Conservation (phyloP, 2,113 vertebrate species). For the Chamaea fasciata region DNA sequence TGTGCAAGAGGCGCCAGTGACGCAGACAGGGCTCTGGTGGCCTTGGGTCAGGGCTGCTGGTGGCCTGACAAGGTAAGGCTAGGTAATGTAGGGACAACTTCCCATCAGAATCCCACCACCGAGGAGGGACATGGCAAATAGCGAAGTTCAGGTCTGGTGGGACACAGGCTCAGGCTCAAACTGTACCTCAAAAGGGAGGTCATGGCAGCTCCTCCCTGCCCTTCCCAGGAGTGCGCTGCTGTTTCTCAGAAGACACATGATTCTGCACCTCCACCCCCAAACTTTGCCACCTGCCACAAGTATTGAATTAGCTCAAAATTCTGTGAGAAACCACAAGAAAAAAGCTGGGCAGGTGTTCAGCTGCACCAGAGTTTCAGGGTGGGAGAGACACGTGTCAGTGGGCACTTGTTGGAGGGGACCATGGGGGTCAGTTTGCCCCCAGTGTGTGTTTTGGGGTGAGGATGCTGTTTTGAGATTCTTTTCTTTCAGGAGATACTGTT, state of each 20-base stretch:
- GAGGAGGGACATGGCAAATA: background rate
- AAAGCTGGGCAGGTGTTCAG: background rate
- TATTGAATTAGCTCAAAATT: background rate
- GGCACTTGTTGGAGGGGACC: background rate
- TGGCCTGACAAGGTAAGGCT: background rate
- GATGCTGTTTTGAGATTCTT: background rate
- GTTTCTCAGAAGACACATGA: background rate
- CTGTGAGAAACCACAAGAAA: background rate
- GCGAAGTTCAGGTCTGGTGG: background rate
- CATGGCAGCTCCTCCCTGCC: background rate
- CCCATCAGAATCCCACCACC: background rate
- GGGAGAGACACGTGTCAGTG: background rate
- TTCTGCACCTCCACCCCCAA: background rate
- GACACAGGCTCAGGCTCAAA: background rate
- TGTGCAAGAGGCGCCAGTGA: background rate
- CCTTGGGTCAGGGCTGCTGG: slow-evolving; percentile 13
- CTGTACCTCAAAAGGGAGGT: background rate
- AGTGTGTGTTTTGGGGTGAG: fast-evolving
- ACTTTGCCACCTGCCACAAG: background rate
- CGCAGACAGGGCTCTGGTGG: background rate
- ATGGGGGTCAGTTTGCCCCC: background rate
- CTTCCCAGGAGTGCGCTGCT: background rate
- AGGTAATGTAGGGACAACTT: background rate
- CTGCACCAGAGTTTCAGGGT: fast-evolving
- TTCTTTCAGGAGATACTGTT: background rate